Percentiles rank a stretch among this genome's conserved stretches.
These are phyloP conservation scores for Caloenas nicobarica DNA, from an alignment of 2,113 vertebrate species.

Conservation along the genomic window DNA sequence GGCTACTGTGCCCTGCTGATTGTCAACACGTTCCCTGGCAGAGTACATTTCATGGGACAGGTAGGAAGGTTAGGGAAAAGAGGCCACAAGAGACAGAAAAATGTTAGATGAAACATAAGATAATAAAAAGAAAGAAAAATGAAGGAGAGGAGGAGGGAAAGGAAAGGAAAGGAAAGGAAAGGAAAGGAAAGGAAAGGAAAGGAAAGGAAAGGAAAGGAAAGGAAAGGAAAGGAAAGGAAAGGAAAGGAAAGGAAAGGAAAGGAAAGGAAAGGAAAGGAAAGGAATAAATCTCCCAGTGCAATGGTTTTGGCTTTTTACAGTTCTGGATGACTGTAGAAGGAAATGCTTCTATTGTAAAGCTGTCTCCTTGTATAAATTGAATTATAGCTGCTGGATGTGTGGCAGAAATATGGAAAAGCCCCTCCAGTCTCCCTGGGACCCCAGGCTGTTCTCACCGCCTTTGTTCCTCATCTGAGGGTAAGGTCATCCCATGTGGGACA, in stretches of 20 bases:
- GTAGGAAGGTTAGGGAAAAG: neutral
- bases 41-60: neutral
- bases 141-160: too few relatives aligned
- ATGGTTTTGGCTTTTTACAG: neutral
- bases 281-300: neutral
- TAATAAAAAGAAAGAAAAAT: neutral
- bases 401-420: neutral
- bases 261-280: neutral
- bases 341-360: neutral
- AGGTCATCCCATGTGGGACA: neutral
- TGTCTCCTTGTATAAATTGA: neutral
- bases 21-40: fast-evolving
- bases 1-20: neutral
- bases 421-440: neutral
- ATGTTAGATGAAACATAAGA: neutral
- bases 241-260: too few relatives aligned
- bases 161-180: too few relatives aligned
- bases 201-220: neutral
- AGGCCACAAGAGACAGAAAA: neutral
- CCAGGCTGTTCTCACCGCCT: fast-evolving
- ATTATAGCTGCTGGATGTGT: neutral
- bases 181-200: too few relatives aligned
- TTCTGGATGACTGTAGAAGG: neutral
- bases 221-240: too few relatives aligned
- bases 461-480: neutral